Percentiles rank a stretch among this genome's conserved stretches.
phyloP scores from a whole-genome alignment of 2,888 invertebrate genomes.

The Colletes collaris region DNA sequence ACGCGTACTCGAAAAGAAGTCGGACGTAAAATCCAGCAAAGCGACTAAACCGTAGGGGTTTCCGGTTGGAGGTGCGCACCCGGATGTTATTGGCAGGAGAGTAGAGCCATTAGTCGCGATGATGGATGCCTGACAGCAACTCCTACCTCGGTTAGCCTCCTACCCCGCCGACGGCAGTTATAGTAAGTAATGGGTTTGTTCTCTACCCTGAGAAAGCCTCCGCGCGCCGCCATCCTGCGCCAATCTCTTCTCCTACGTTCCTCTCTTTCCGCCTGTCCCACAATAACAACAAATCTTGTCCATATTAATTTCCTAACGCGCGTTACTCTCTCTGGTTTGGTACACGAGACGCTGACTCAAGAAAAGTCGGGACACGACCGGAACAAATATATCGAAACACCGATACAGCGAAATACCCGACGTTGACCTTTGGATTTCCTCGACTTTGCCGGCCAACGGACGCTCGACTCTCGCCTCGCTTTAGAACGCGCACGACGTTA shows the following conservation, averaged over 20 bases:
- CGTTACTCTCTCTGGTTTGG: conserved; percentile 76
- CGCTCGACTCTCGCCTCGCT: conserved; percentile 51
- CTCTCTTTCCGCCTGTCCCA: conserved; percentile 60
- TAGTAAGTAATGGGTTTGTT: conserved; percentile 83
- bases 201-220: conserved; percentile 80
- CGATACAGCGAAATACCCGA: neutral
- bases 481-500: conserved; percentile 72
- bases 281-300: conserved; percentile 82
- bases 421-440: neutral
- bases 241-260: conserved; percentile 56
- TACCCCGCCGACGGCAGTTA: conserved; percentile 80
- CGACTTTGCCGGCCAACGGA: neutral
- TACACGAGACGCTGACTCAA: conserved; percentile 74
- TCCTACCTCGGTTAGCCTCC: conserved; percentile 74
- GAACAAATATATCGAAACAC: conserved; percentile 68
- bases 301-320: conserved; percentile 82
- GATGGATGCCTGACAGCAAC: conserved; percentile 83
- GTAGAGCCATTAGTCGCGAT: conserved; percentile 82
- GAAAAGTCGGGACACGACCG: conserved; percentile 79
- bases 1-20: conserved; percentile 35
- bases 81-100: conserved; percentile 83
- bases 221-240: conserved; percentile 59
- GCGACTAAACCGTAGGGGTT: conserved; percentile 65
- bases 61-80: conserved; percentile 73
- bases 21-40: conserved; percentile 65